Conservation (phyloP, 1,140 invertebrate species). For the Paralvinella palmiformis region DNA sequence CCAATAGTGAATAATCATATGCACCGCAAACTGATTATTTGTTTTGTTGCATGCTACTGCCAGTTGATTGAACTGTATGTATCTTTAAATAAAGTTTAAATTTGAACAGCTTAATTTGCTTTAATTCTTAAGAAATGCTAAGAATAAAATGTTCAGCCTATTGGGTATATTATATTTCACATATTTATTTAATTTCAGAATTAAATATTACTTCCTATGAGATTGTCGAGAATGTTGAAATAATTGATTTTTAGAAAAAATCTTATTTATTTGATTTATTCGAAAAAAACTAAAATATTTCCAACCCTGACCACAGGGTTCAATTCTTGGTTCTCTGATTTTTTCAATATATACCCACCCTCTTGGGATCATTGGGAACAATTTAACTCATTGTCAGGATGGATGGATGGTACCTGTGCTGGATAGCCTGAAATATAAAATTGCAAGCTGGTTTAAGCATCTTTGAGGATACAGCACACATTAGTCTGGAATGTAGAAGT, state of each 20-base stretch:
- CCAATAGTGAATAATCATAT: neutral
- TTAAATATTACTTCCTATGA: neutral
- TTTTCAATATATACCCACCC: no score
- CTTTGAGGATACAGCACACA: no score
- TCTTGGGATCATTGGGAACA: no score
- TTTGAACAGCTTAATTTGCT: neutral
- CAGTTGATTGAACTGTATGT: neutral
- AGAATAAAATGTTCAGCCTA: neutral
- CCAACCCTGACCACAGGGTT: no score
- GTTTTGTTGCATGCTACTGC: no score
- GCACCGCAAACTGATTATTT: neutral
- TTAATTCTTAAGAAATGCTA: neutral
- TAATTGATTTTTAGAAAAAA: neutral
- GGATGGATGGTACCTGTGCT: no score
- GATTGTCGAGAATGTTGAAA: neutral
- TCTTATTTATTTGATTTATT: neutral
- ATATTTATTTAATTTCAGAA: constrained; percentile 3
- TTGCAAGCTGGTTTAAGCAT: no score
- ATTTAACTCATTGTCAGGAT: no score
- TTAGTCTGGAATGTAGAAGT: no score
- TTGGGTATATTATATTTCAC: neutral
- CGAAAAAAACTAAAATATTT: neutral
- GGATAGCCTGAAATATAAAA: no score
- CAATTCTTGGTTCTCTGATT: no score
- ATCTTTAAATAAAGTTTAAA: neutral